Base-by-base conservation (phyloP, 2,113 vertebrate genomes). In the Beaufortia kweichowensis region DNA sequence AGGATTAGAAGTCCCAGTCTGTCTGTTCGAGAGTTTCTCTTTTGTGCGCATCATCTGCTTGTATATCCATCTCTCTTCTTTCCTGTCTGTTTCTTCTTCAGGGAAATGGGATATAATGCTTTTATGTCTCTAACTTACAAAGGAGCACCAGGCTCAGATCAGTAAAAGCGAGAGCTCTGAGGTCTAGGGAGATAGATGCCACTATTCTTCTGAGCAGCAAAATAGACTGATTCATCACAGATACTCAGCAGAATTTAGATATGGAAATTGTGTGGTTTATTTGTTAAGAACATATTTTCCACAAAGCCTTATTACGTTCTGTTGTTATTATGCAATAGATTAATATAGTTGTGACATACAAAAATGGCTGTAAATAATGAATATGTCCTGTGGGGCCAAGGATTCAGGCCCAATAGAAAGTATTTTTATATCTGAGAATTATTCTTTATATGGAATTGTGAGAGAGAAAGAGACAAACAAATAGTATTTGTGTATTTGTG, bases 131-230 rank as follows among this genome's bases (percentile, higher is more conserved):
- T 28, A 71, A 53, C 53, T 41, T 59, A 41, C 55, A 59, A 59
- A 31, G 9, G 57, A 43, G 6, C 48, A 19, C 24, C n/a, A 55
- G 17, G 28, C 31, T 8, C 31, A 15, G 88, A 90, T 88, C 85
- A 70, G 68, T 12, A 70, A 21, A 59, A n/a, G 33, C 33, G 48
- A 55, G n/a, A 24, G 6, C n/a, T 55, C 11, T 21, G n/a, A 41
- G 21, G 53, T 35, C 31, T 35, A 57, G 68, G 33, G 53, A 41
- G 53, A 72, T 67, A 3, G 28, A 69, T 33, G 28, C 28, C 10
- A 6, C 46, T n/a, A 7, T 53, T 55, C 17, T 15, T 55, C 48
- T 21, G 7, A 53, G 48, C 48, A 53, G 48, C 48, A 21, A 8
- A 59, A 28, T 24, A 4, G 33, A 19, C 55, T 59, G 55, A 72